These are phyloP conservation scores for Ridgeia piscesae DNA, from an alignment of 1,140 invertebrate genomes.

Conservation along the genomic window DNA sequence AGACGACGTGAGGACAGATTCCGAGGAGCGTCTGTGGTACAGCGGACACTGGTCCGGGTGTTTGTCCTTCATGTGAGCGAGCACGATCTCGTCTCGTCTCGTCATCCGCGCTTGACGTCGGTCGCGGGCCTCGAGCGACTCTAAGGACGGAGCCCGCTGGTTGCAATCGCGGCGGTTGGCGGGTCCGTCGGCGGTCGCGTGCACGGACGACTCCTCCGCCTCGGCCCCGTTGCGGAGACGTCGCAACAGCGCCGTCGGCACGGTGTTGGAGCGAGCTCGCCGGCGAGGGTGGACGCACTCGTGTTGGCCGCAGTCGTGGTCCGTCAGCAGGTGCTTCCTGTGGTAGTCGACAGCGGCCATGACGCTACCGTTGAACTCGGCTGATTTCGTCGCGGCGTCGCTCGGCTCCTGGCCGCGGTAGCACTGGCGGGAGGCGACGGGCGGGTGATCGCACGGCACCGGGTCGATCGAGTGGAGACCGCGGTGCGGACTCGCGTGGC, in stretches of 20 bases:
- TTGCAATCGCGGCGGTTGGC: neutral
- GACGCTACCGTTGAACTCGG: neutral
- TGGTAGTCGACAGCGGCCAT: neutral
- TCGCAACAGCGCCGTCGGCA: neutral
- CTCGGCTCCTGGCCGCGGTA: too few relatives aligned
- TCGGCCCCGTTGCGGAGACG: neutral
- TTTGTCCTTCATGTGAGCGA: neutral
- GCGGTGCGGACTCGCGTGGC: neutral
- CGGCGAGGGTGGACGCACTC: neutral
- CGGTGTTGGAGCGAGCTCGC: neutral
- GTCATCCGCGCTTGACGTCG: neutral
- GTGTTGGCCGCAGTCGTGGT: neutral
- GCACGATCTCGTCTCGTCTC: neutral
- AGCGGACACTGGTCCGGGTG: neutral
- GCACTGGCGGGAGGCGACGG: neutral
- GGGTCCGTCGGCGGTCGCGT: neutral
- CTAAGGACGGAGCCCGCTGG: neutral
- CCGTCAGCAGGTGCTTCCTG: neutral
- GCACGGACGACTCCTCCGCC: neutral
- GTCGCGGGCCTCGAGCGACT: neutral
- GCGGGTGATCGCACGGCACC: neutral
- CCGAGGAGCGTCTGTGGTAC: neutral
- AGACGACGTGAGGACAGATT: neutral
- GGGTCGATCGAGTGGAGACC: neutral
- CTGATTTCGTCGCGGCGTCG: neutral